Base-by-base conservation (phyloP, 2,888 invertebrate species). In the Hyalella azteca region DNA sequence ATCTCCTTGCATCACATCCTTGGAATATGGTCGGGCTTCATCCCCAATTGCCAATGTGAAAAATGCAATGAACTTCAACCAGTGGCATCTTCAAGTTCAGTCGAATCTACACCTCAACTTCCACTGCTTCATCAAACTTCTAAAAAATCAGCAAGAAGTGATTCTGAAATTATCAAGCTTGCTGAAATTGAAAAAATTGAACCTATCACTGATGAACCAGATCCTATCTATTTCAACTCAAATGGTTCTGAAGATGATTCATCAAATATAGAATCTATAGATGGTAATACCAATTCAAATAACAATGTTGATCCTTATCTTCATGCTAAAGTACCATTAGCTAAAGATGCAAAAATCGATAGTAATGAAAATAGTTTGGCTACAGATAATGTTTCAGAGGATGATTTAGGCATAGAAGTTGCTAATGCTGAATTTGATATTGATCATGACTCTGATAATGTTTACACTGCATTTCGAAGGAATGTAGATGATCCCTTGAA, bases 1-100 rank as follows among this genome's bases (percentile, higher is more conserved):
- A 79, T 82, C 26, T 80, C 82, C 9, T 77, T 80, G 26, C 82
- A 78, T 39, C 82, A 82, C 36, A 80, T 82, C 80, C 66, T 80
- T 15, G 82, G 82, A 26, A 59, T 78, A 7, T 80, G 82, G 80
- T 78, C 78, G 48, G 80, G 79, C 40, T 80, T 79, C 39, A 82
- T 82, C 73, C 80, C 80, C 3, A 80, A 77, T 26, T 82, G 82
- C 48, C 79, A 82, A 39, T 82, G 82, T 48, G 78, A 75, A 3
- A 76, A 77, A 19, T 82, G 82, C 50, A 82, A 75, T 49, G 82
- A 82, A 19, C 77, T 66, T 26, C 73, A 49, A 54, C 77, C n/a
- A 19, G 77, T 29, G 11, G 11, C 29, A 22, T 54, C 26, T 13
- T 29, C 26, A 22, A 29, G 36, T 4, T 66, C 66, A 36, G 13